Base-by-base conservation (phyloP, 2,888 invertebrate genomes). In the Ophion costatus region DNA sequence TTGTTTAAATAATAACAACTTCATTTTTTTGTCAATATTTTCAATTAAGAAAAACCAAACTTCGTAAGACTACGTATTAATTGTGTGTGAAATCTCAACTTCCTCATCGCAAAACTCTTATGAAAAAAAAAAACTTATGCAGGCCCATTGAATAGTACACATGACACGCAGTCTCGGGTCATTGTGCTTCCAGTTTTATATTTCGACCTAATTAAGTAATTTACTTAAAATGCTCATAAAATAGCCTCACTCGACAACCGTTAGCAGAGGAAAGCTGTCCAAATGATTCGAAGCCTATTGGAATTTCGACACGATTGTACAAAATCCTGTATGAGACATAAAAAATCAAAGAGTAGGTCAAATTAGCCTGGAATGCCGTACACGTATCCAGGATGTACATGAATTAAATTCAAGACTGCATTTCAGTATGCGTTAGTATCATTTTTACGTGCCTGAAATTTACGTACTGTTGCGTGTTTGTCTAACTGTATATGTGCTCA, bases 281-380 rank as follows among this genome's bases (percentile, higher is more conserved):
- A 22, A 59, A 9, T 59, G 51, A 17, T 51, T 3, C 17, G 51
- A 51, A 17, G 17, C 51, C 14, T 22, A 3, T 11, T 22, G 59
- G 59, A 59, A n/a, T 59, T 59, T 59, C 59, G 10, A 22, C 20
- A 20, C 5, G 17, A 22, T 22, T 22, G 51, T 51, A 51, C 11
- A 51, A 51, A 51, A 51, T 51, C 51, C 51, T 51, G 51, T 59
- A 22, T 59, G 20, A 22, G 59, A 59, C 7, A 59, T 29, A 29
- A 29, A 63, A 64, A 29, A 10, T 14, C 38, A 59, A 38, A 61
- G 38, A 42, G 61, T 63, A 45, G 74, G 74, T 74, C 74, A 74
- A 61, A 45, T 22, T 24, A 10, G n/a, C 61, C 10, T 42, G 3
- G 42, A 17, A 24, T 42, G 17, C 20, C 33, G 20, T 20, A 63